Conservation (phyloP, 35 echinoderm and acorn worm genomes). For the Holothuria glaberrima region DNA sequence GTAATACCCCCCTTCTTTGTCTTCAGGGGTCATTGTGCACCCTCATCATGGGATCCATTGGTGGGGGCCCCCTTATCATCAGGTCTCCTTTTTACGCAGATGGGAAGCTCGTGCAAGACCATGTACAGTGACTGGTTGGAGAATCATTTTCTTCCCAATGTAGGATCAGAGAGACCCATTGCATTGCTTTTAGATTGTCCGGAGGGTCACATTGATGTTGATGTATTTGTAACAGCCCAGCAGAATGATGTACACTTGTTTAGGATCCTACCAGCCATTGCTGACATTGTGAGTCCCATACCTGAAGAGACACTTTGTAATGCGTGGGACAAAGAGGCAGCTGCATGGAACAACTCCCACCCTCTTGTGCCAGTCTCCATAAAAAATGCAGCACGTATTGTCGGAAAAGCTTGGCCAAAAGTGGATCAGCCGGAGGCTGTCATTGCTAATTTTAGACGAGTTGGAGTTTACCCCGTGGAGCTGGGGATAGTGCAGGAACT, state of each 20-base stretch:
- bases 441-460: slow-evolving; percentile 36
- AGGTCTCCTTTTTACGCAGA: slow-evolving; percentile 39
- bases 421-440: slow-evolving; percentile 41
- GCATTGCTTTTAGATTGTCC: slow-evolving; percentile 59
- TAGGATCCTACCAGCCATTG: slow-evolving; percentile 32
- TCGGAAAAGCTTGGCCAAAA: slow-evolving; percentile 54
- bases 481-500: slow-evolving; percentile 46
- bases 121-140: slow-evolving; percentile 69
- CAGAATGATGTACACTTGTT: slow-evolving; percentile 69
- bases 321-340: slow-evolving; percentile 40
- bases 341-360: slow-evolving; percentile 31
- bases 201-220: slow-evolving; percentile 52
- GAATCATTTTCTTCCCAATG: slow-evolving; percentile 64
- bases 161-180: slow-evolving; percentile 46
- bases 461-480: slow-evolving; percentile 57
- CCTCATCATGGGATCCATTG: slow-evolving; percentile 64
- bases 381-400: slow-evolving; percentile 57
- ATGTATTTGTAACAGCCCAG: slow-evolving; percentile 61
- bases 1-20: slow-evolving; percentile 64
- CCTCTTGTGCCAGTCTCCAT: slow-evolving; percentile 36
- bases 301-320: slow-evolving; percentile 11
- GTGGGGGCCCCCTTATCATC: slow-evolving; percentile 51
- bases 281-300: slow-evolving; percentile 45
- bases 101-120: slow-evolving; percentile 33
- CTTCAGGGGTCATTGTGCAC: slow-evolving; percentile 52